Conservation (phyloP, 2,888 invertebrate species). For the Prosapia bicincta region DNA sequence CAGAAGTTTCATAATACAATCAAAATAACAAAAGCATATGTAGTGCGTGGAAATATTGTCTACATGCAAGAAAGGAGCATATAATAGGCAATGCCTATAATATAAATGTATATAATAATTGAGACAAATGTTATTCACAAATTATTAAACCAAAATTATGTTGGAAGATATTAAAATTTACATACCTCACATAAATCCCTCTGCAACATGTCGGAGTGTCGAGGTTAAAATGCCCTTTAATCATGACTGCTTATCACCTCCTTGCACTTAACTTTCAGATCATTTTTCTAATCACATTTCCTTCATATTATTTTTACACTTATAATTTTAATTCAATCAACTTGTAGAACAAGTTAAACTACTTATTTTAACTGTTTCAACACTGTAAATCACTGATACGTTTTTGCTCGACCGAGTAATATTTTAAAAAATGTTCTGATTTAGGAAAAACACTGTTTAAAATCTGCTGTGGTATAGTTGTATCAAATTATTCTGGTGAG, state of each 20-base stretch:
- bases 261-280: conserved; percentile 1
- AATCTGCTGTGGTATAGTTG: too few species aligned
- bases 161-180: background rate
- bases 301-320: background rate
- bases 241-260: conserved; percentile 17
- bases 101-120: too few species aligned
- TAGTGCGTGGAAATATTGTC: background rate
- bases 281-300: background rate
- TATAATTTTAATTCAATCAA: background rate
- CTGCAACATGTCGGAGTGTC: conserved; percentile 37
- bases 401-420: too few species aligned
- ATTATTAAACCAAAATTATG: too few species aligned
- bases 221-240: conserved; percentile 16
- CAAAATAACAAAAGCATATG: too few species aligned
- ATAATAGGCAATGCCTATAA: background rate
- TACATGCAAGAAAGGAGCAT: background rate
- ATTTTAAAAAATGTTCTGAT: too few species aligned
- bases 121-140: background rate
- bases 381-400: too few species aligned
- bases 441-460: too few species aligned
- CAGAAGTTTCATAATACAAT: too few species aligned
- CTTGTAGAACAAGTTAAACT: too few species aligned
- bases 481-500: too few species aligned
- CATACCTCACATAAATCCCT: conserved; percentile 41
- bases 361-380: too few species aligned